Base-by-base conservation (phyloP, 30 jellyfish, hydroid and myxozoan genomes). In the Turritopsis dohrnii region DNA sequence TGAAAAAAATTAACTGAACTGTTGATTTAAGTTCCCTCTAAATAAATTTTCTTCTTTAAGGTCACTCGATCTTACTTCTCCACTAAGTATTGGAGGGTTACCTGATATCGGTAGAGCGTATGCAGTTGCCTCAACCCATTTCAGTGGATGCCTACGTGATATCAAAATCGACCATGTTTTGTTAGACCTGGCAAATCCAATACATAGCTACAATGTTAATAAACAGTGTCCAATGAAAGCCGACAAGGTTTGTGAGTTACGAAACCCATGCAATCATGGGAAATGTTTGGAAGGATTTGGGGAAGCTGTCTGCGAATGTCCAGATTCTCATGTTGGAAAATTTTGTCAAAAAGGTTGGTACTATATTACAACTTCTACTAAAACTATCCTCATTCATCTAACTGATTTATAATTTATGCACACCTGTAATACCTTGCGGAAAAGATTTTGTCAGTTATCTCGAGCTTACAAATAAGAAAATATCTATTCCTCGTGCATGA, bases 11-110 rank as follows among this genome's bases (percentile, higher is more conserved):
- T n/a, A n/a, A n/a, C n/a, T n/a, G n/a, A n/a, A n/a, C n/a, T n/a
- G n/a, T n/a, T n/a, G n/a, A n/a, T n/a, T n/a, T n/a, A n/a, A n/a
- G n/a, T n/a, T n/a, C n/a, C n/a, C n/a, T n/a, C n/a, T n/a, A n/a
- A n/a, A n/a, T n/a, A n/a, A n/a, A n/a, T 18, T n/a, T 0, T 53
- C 53, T 80, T 1, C 0, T 18, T 52, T 13, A 77, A 94, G 99
- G 27, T 89, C 99, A 9, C 87, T 94, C 79, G 99, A 94, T 80
- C 89, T 94, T 29, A 71, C 94, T 16, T 94, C 96, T 26, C 99
- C 99, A 29, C 83, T 89, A 26, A 80, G 76, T 85, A 89, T 94
- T 71, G 99, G 99, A 21, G 99, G 99, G 52, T 83, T 80, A 54
- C 96, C 95, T 1, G 53, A 72, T 76, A 66, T 31, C 52, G 89